Percentiles rank a stretch among this genome's conserved stretches.
Conservation (phyloP, 2,888 invertebrate genomes). For the Synergus itoensis region DNA sequence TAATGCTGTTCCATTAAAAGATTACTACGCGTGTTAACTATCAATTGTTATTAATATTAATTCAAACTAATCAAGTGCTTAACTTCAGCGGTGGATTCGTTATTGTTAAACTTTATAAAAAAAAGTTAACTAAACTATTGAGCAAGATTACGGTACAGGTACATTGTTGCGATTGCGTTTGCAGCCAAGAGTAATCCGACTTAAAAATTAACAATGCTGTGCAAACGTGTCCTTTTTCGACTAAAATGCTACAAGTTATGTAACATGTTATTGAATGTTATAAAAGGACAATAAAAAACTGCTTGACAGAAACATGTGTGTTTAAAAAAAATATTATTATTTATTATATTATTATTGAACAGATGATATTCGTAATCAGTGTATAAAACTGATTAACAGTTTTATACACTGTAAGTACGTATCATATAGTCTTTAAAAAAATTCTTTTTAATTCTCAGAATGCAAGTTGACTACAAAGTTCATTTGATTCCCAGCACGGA, state of each 20-base stretch:
- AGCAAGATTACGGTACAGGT: background rate
- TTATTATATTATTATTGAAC: too few relatives aligned
- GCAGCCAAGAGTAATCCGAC: slow-evolving; percentile 32
- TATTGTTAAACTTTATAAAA: slow-evolving; percentile 24
- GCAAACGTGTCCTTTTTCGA: slow-evolving; percentile 19
- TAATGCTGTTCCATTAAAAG: slow-evolving; percentile 20
- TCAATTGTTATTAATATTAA: slow-evolving; percentile 20
- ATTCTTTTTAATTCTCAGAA: too few relatives aligned
- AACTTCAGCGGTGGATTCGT: slow-evolving; percentile 20
- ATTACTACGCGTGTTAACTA: slow-evolving; percentile 40
- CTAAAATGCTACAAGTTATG: slow-evolving; percentile 44
- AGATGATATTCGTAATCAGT: too few relatives aligned
- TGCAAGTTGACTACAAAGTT: too few relatives aligned
- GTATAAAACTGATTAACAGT: too few relatives aligned
- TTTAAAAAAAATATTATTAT: too few relatives aligned
- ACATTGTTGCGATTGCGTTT: slow-evolving; percentile 18
- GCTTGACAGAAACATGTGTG: slow-evolving; percentile 46
- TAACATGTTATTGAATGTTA: slow-evolving; percentile 66
- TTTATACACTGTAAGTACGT: too few relatives aligned
- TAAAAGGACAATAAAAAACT: slow-evolving; percentile 69
- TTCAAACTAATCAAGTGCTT: slow-evolving; percentile 3
- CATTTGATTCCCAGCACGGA: too few relatives aligned
- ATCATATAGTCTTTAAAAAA: too few relatives aligned
- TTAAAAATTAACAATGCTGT: slow-evolving; percentile 14
- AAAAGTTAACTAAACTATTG: slow-evolving; percentile 13